Evolutionary conservation across 2,888 invertebrate genomes (phyloP).

Genomic region (Eristalinus sepulchralis): DNA sequence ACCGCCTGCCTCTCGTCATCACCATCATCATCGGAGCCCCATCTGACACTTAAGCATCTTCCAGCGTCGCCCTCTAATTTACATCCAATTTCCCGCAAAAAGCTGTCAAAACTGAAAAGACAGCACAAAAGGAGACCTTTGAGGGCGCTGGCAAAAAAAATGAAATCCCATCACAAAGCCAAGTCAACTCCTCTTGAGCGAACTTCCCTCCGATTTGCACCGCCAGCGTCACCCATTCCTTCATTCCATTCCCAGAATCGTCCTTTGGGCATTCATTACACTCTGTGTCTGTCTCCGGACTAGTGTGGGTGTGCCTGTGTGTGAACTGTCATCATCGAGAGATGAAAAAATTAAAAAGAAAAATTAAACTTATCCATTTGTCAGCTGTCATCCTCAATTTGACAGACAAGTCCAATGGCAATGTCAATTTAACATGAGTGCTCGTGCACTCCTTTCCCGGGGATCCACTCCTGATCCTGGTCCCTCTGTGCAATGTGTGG

Average conservation of each 20-base stretch:
- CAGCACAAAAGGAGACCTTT: constrained; percentile 6
- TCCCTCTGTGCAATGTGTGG: background rate
- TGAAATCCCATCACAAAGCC: constrained; percentile 52
- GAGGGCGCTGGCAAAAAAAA: constrained; percentile 2
- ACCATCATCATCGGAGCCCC: background rate
- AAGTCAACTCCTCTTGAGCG: constrained; percentile 53
- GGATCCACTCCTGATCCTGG: background rate
- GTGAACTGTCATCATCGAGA: constrained; percentile 57
- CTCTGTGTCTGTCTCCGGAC: constrained; percentile 64
- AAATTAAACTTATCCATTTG: constrained; percentile 69
- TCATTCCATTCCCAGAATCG: constrained; percentile 15
- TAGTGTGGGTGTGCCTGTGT: constrained; percentile 26
- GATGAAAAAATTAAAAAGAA: constrained; percentile 4
- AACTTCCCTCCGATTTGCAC: constrained; percentile 12
- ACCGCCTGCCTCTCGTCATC: background rate
- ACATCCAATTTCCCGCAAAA: constrained; percentile 50
- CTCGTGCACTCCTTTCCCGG: background rate
- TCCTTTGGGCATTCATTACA: constrained; percentile 70
- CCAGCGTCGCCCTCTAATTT: constrained; percentile 41
- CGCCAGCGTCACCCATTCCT: background rate
- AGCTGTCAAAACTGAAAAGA: constrained; percentile 34
- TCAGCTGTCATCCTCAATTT: constrained; percentile 69
- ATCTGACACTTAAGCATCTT: constrained; percentile 25
- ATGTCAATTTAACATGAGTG: constrained; percentile 57
- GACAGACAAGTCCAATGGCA: constrained; percentile 70